Percentiles rank a stretch among this genome's conserved stretches.
Evolutionary conservation across 2,888 invertebrate species (phyloP).

Genomic region (Calliscelio sp.): DNA sequence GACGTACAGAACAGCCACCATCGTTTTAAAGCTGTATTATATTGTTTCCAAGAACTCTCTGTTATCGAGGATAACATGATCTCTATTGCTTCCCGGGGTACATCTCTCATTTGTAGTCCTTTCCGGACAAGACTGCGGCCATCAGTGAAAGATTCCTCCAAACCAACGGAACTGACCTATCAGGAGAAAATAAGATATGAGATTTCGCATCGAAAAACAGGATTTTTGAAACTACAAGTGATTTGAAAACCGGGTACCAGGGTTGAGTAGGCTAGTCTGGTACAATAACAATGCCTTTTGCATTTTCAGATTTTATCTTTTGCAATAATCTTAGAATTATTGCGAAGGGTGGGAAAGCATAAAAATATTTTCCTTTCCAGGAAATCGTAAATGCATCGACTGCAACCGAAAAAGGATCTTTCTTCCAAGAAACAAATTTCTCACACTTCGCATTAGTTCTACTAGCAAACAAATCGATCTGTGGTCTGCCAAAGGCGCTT

Average conservation of each 20-base stretch:
- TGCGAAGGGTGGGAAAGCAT: neutral
- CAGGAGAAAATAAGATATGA: slow-evolving; percentile 19
- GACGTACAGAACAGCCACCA: slow-evolving; percentile 12
- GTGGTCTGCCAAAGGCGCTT: neutral
- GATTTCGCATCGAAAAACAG: slow-evolving; percentile 38
- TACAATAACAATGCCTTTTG: neutral
- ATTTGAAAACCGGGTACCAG: slow-evolving; percentile 66
- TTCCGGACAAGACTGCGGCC: slow-evolving; percentile 57
- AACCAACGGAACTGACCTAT: neutral
- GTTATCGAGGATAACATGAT: slow-evolving; percentile 5
- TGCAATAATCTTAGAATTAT: neutral
- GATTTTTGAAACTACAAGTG: slow-evolving; percentile 41
- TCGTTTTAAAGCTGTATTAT: neutral
- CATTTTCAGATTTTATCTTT: neutral
- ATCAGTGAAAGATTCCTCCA: slow-evolving; percentile 13
- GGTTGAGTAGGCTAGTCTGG: slow-evolving; percentile 77
- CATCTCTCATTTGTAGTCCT: slow-evolving; percentile 41
- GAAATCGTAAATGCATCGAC: slow-evolving; percentile 13
- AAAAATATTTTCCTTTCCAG: neutral
- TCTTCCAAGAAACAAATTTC: neutral
- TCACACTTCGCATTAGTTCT: neutral
- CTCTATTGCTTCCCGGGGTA: neutral
- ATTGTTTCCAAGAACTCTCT: slow-evolving; percentile 11
- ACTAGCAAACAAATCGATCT: slow-evolving; percentile 4
- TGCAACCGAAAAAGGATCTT: neutral